phyloP scores from a whole-genome alignment of 2,797 vertebrate genomes.

The Paguma larvata region DNA sequence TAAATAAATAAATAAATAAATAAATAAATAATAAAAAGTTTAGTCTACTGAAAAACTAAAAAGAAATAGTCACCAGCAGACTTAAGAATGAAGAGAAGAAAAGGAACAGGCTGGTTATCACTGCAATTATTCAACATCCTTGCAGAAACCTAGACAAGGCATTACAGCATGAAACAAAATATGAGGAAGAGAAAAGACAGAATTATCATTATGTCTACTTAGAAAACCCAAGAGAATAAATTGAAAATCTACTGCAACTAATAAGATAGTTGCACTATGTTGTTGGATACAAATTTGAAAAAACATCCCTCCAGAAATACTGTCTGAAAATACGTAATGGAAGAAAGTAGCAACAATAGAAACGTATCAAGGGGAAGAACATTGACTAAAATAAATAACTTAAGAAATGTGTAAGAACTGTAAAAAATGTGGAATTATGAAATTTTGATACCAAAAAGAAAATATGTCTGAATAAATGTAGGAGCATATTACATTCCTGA shows the following conservation, averaged over 20 bases:
- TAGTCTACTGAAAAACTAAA: no score
- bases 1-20: no score
- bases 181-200: neutral
- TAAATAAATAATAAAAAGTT: no score
- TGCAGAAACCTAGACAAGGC: neutral
- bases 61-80: neutral
- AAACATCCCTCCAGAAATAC: conserved; percentile 40
- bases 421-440: neutral
- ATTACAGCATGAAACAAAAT: neutral
- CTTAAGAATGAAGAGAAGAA: neutral
- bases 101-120: neutral
- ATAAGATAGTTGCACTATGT: neutral
- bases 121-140: neutral
- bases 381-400: neutral
- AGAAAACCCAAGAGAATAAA: conserved; percentile 22
- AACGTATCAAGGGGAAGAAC: neutral
- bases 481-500: neutral
- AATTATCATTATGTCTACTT: neutral
- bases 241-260: neutral
- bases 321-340: neutral
- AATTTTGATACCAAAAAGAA: neutral
- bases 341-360: neutral
- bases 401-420: neutral
- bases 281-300: neutral
- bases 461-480: conserved; percentile 7